These are phyloP conservation scores for Trissonchulus latispiculum DNA, from an alignment of 2,888 invertebrate species.

Conservation along the genomic window DNA sequence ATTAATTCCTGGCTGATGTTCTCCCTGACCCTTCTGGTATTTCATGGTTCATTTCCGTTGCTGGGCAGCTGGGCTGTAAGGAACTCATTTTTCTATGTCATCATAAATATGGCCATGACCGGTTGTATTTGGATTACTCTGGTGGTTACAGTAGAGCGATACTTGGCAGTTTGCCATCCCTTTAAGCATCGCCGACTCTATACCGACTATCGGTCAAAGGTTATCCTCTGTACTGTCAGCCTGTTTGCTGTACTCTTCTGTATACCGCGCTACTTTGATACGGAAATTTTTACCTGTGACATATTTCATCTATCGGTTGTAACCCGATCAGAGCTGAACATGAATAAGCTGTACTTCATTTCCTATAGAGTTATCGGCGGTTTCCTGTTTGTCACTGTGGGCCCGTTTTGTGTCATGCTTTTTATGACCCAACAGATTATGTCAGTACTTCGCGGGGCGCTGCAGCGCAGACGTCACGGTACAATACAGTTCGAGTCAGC, in stretches of 20 bases:
- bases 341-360: constrained; percentile 11
- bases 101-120: constrained; percentile 13
- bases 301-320: not conserved
- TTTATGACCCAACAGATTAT: constrained; percentile 4
- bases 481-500: not conserved
- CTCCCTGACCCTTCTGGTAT: not conserved
- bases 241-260: not conserved
- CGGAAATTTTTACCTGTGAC: not conserved
- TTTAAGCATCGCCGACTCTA: not conserved
- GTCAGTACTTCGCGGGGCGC: not conserved
- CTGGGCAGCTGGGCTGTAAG: constrained; percentile 5
- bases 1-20: not conserved
- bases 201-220: not conserved
- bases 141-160: constrained; percentile 11
- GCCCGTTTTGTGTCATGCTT: constrained; percentile 7
- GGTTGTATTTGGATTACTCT: constrained; percentile 17
- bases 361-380: constrained; percentile 16
- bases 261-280: constrained; percentile 15
- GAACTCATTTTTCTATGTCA: constrained; percentile 4
- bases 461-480: not conserved
- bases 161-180: constrained; percentile 13
- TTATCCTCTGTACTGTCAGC: not conserved
- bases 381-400: constrained; percentile 6
- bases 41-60: not conserved
- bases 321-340: not conserved